Evolutionary conservation across 2,113 vertebrate genomes (phyloP), one percentile per base, ranked within the genome.

Genomic region (Tetrax tetrax): DNA sequence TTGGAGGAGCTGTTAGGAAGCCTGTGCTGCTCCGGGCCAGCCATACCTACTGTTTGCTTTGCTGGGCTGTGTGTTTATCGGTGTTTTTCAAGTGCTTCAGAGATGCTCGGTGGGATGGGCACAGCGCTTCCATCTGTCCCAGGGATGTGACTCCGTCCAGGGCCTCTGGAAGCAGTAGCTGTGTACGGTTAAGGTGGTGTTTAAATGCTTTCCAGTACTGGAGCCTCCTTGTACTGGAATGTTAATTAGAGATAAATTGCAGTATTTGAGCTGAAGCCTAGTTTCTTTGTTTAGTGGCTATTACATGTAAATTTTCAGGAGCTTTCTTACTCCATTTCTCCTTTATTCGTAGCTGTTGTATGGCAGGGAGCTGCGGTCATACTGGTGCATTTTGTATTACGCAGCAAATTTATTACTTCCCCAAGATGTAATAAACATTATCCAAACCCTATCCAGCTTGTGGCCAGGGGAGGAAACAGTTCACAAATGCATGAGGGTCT

Each of bases 11-110:
- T 54, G 23, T 51, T 61, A 2, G 1, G 16, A 21, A n/a, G 24
- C 20, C 56, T 16, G 56, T 37, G 83, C 68, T 89, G 80, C 69
- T 63, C 29, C 65, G 17, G 85, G 57, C 74, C 57, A 56, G 84
- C 84, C 2, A 0, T 63, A 10, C n/a, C 38, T 37, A 0, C 65
- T 25, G 5, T 8, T 53, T 15, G 59, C 64, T 48, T 17, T 5
- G 54, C 48, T 43, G 56, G 31, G 35, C 25, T 28, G 25, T 6
- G 35, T 71, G 33, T 28, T 25, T 8, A 1, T 1, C 35, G 17
- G 31, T 25, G 0, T 5, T 69, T 86, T 66, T 29, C 1, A 61
- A 31, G 25, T 15, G 29, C 28, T 83, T 65, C 50, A 17, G 45
- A 50, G 45, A 29, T 29, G 41, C 6, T 12, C 1, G 1, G 16